These are phyloP conservation scores for Neogobius melanostomus DNA, from an alignment of 2,113 vertebrate genomes.

Conservation along the genomic window DNA sequence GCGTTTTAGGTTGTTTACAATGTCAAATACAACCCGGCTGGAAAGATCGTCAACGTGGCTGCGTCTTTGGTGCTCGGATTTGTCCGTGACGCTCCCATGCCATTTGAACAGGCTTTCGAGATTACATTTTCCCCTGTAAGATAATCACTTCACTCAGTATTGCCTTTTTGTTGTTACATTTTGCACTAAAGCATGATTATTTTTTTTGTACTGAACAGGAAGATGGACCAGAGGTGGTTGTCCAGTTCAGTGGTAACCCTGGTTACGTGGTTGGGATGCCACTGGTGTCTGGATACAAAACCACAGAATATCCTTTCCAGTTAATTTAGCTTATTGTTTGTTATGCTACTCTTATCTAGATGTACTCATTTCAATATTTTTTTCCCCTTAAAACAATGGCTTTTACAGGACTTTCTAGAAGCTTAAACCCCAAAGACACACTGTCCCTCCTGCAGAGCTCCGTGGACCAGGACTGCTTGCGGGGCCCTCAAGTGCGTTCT, in stretches of 20 bases:
- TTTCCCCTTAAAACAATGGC: constrained; percentile 46
- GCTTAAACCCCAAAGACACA: constrained; percentile 65
- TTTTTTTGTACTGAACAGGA: constrained; percentile 31
- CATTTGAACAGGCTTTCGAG: constrained; percentile 84
- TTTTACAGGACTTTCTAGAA: constrained; percentile 80
- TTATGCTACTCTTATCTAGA: neutral
- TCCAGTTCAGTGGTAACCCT: constrained; percentile 73
- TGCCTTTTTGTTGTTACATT: neutral
- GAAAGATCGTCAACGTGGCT: constrained; percentile 73
- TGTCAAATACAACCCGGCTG: constrained; percentile 78
- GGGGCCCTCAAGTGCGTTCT: constrained; percentile 66
- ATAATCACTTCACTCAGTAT: neutral
- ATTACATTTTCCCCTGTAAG: constrained; percentile 85
- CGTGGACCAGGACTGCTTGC: constrained; percentile 82
- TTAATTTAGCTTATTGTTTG: neutral
- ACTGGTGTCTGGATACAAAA: constrained; percentile 71
- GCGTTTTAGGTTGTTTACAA: constrained; percentile 80
- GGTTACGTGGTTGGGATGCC: constrained; percentile 75
- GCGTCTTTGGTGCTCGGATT: constrained; percentile 82
- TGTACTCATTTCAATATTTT: neutral
- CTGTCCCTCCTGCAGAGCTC: constrained; percentile 81
- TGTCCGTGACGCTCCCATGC: constrained; percentile 53
- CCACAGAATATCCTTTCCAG: constrained; percentile 75
- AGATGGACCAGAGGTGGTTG: neutral
- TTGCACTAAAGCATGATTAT: neutral